Evolutionary conservation across 2,888 invertebrate species (phyloP), one percentile per base, ranked within the genome.

Genomic region (Neuroscelio doddi): DNA sequence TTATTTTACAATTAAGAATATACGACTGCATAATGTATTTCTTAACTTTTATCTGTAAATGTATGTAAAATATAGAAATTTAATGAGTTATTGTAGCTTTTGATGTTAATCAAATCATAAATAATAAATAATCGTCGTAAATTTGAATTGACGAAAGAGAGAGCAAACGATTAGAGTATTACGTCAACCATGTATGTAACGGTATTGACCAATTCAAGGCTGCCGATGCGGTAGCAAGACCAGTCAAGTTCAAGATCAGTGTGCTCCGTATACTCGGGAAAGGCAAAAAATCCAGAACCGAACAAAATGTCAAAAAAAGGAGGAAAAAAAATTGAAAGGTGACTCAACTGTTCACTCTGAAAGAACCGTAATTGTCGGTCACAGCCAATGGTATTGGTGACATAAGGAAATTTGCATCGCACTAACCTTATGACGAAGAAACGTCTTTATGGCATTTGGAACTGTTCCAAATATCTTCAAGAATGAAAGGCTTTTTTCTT

Each of bases 141-240:
- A 26, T 42, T 26, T 26, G 26, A 42, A 10, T 24, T 10, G 63
- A 67, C 58, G 67, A 67, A 67, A 67, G 66, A 67, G 66, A 67
- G 62, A 67, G 67, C 67, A 30, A 46, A 32, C 46, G 46, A 32
- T 21, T 8, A n/a, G 29, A n/a, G 27, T 15, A 1, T 67, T 59
- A 52, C 55, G 58, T 66, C 66, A 62, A 62, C 50, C 38, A 30
- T 41, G 49, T 46, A 44, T 17, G 38, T 62, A 62, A 66, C 66
- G 62, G 66, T 53, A 62, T 52, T 24, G 10, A 45, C 36, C 61
- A 46, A 57, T 55, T 50, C 65, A 65, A 61, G 65, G 62, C 62
- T 66, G 36, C 44, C 24, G 32, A 30, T 42, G 56, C 15, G 26
- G 15, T 15, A 14, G 21, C 21, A 12, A 14, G 14, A n/a, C 42